A percentile compares a stretch with the other conserved stretches of the same genome.
phyloP scores from a whole-genome alignment of 1,140 invertebrate genomes.

The Marisa cornuarietis region DNA sequence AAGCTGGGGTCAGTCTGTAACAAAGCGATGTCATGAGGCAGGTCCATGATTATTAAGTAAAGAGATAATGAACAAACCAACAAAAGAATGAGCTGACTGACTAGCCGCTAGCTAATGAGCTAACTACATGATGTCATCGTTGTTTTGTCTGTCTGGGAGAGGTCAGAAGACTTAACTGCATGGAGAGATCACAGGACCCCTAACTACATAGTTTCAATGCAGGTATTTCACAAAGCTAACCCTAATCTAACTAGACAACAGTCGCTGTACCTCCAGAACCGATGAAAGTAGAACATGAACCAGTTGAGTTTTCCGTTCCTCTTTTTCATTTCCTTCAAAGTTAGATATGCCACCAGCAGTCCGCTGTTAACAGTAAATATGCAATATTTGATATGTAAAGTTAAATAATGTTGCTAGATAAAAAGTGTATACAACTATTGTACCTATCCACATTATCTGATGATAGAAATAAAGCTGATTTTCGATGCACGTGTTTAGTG shows the following conservation, averaged over 20 bases:
- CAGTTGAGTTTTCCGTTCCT: slow-evolving; percentile 56
- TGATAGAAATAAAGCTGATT: no score
- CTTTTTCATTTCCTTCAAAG: slow-evolving; percentile 67
- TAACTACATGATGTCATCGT: no score
- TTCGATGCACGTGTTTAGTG: no score
- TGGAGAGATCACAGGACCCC: no score
- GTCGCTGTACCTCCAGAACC: slow-evolving; percentile 52
- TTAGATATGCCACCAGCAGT: slow-evolving; percentile 70
- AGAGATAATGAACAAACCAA: slow-evolving; percentile 22
- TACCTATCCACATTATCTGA: no score
- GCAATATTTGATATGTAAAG: slow-evolving; percentile 51
- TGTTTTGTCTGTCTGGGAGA: no score
- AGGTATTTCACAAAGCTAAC: slow-evolving; percentile 64
- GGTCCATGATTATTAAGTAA: slow-evolving; percentile 74
- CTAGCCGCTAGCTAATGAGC: no score
- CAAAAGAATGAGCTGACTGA: no score
- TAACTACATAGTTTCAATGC: slow-evolving; percentile 50
- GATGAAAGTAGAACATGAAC: slow-evolving; percentile 54
- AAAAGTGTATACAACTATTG: no score
- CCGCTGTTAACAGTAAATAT: slow-evolving; percentile 67
- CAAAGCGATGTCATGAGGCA: slow-evolving; percentile 25
- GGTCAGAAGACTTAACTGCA: no score
- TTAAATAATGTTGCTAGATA: no score
- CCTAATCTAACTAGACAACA: slow-evolving; percentile 17
- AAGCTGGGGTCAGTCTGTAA: slow-evolving; percentile 77